phyloP scores from a whole-genome alignment of 2,797 vertebrate species.

The Enteromius afrohamiltoni region DNA sequence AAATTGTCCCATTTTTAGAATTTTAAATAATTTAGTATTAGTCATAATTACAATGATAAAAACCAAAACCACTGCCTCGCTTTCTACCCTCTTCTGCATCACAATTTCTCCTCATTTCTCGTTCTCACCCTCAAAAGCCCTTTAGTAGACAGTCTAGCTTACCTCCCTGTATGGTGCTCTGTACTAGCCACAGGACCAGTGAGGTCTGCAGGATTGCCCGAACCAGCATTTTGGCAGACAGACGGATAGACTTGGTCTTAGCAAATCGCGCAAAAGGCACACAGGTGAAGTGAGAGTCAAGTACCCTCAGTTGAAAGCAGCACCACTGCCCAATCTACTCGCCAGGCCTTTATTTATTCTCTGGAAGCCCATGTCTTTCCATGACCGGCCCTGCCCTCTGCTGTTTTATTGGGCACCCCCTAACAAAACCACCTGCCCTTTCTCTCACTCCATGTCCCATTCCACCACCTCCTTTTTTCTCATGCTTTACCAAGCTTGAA shows the following conservation, averaged over 20 bases:
- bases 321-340: conserved; percentile 40
- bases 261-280: conserved; percentile 21
- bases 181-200: conserved; percentile 77
- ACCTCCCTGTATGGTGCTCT: conserved; percentile 80
- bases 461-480: conserved; percentile 13
- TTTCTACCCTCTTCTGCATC: neutral
- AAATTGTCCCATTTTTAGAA: neutral
- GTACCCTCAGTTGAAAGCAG: conserved; percentile 26
- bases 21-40: neutral
- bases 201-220: conserved; percentile 74
- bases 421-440: conserved; percentile 36
- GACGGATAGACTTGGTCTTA: conserved; percentile 43
- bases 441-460: conserved; percentile 12
- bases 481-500: conserved; percentile 33
- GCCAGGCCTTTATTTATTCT: conserved; percentile 70
- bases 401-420: conserved; percentile 54
- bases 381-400: conserved; percentile 65
- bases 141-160: conserved; percentile 58
- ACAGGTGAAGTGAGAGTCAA: conserved; percentile 20
- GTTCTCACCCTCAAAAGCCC: neutral
- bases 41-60: neutral
- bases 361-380: conserved; percentile 62
- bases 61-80: neutral
- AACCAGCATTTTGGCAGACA: conserved; percentile 73
- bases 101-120: conserved; percentile 7